phyloP scores from a whole-genome alignment of 2,888 invertebrate species.

The Tuberolachnus salignus region DNA sequence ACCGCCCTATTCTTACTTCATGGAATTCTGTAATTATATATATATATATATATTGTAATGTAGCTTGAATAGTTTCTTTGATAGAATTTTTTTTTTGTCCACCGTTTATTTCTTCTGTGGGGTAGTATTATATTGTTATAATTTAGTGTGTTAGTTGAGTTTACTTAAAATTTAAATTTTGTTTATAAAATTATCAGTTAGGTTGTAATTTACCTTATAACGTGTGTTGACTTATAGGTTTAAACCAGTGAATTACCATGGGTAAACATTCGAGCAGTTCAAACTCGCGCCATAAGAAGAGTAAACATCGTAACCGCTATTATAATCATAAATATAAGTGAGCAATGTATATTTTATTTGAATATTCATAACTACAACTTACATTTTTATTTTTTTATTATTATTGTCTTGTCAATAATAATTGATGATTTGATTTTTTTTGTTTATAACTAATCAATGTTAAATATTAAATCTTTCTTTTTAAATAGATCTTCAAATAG shows the following conservation, averaged over 20 bases:
- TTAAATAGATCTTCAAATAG: slow-evolving; percentile 28
- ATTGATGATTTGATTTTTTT: neutral
- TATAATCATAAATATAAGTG: slow-evolving; percentile 34
- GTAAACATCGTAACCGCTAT: slow-evolving; percentile 49
- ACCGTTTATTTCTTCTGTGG: too few relatives aligned
- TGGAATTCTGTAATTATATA: too few relatives aligned
- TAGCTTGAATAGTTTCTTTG: too few relatives aligned
- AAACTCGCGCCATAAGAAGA: slow-evolving; percentile 57
- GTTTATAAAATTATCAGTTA: too few relatives aligned
- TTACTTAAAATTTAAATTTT: too few relatives aligned
- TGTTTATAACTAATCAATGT: neutral
- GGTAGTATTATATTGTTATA: too few relatives aligned
- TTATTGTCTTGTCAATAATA: neutral
- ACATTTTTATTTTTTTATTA: neutral
- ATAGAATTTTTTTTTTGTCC: too few relatives aligned
- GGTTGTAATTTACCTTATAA: too few relatives aligned
- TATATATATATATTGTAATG: too few relatives aligned
- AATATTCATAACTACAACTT: neutral
- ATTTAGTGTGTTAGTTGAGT: too few relatives aligned
- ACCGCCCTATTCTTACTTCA: too few relatives aligned
- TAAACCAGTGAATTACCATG: slow-evolving; percentile 36
- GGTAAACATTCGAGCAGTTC: slow-evolving; percentile 59
- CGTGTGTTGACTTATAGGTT: neutral
- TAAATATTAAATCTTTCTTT: neutral
- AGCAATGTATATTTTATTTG: slow-evolving; percentile 5